Base-by-base conservation (phyloP, 2,113 vertebrate species). In the Phalacrocorax brasilianus region DNA sequence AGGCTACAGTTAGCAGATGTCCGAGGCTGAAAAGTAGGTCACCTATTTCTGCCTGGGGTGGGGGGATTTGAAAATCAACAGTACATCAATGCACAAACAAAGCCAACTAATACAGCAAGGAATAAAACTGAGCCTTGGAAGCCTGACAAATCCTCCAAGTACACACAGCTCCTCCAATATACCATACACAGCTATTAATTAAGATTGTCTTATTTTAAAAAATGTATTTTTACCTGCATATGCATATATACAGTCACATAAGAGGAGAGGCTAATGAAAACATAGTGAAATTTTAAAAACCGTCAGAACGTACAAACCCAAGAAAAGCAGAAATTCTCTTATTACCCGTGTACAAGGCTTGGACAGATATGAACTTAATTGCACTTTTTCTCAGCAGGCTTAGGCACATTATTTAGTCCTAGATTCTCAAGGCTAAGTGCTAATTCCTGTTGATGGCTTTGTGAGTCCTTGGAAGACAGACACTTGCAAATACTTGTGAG, bases 1-100 rank as follows among this genome's bases (percentile, higher is more conserved):
- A 94, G 52, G 32, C 72, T 67, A 30, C 76, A 61, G 58, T 56
- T 79, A 96, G 75, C 97, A 97, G 95, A 97, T 97, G 97, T 97
- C 95, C 95, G 76, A 52, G 55, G 45, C 90, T 83, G 89, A 92
- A 90, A 97, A 94, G 91, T 97, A 97, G 97, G 97, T 97, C 97
- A 97, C 94, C 95, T 96, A 88, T 95, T 95, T 95, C 92, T 91
- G 93, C 71, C 33, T 21, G 33, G 32, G 35, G 35, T 8, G 42
- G 12, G 12, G 1, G 38, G 67, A 89, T 91, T 65, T 92, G 86
- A 83, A 95, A 92, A 93, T 79, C 4, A 2, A 78, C 78, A 66
- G 73, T 70, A 22, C 67, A 89, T 78, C 47, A 52, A 47, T 62
- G 91, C 21, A 49, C 80, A 76, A 94, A 75, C 83, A 94, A 89